Evolutionary conservation across 2,113 vertebrate genomes (phyloP), one percentile per base, ranked within the genome.

Genomic region (Hiodon tergisus): DNA sequence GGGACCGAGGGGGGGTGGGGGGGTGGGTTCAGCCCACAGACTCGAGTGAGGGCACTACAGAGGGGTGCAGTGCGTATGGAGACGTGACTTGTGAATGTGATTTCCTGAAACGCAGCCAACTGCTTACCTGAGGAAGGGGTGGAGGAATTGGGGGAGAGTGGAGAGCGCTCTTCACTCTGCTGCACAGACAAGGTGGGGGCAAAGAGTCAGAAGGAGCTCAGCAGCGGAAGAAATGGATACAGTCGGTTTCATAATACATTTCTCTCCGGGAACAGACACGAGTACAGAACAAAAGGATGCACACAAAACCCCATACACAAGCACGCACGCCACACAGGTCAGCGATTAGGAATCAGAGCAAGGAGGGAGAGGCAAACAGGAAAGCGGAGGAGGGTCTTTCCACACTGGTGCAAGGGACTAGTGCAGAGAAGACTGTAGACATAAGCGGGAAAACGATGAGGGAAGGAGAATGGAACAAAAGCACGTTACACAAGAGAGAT

Each of bases 101-200:
- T 47, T 3, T 57, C 9, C 67, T 16, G 55, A 14, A 52, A 31
- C 46, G 14, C 31, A 31, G 31, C 16, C 31, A 31, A 31, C 31
- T 31, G 31, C 80, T 93, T 91, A 98, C 96, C 93, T 93, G 93
- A 87, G 31, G 31, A 31, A 31, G 31, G 31, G 31, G 31, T 31
- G 31, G 31, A 31, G 31, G 31, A 31, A 31, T 31, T 31, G 0
- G 94, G 80, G 63, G 92, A 88, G 63, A 94, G 80, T 10, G 91
- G 69, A 17, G 93, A 83, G 87, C 93, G 86, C 81, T 96, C 94
- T 76, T 96, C 94, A 4, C 90, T 94, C 93, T 96, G 91, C 82
- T 83, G 65, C 16, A 5, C 31, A 71, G 58, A 31, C 31, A 31
- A 31, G 31, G 31, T 31, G 31, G 31, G 31, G 31, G 31, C 31